phyloP scores from a whole-genome alignment of 1,140 invertebrate species.

The Procambarus clarkii region DNA sequence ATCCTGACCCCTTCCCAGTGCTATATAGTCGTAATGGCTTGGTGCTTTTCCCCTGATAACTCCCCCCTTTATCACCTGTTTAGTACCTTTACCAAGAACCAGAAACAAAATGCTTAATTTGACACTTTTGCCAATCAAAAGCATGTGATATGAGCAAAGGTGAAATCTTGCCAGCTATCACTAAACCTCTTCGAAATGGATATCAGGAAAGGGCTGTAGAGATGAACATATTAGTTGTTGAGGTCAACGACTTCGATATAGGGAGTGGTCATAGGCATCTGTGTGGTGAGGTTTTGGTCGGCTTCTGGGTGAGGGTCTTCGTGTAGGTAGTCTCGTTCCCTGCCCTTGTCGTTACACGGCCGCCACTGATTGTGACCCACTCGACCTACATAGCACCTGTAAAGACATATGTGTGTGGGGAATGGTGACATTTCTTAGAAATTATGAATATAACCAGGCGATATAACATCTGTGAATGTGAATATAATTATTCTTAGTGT shows the following conservation, averaged over 20 bases:
- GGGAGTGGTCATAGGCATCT: background rate
- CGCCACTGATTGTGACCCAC: constrained; percentile 65
- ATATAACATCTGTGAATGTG: too few relatives aligned
- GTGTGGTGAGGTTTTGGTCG: background rate
- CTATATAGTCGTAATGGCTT: too few relatives aligned
- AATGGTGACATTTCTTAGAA: too few relatives aligned
- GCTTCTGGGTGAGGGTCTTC: background rate
- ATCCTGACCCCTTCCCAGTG: too few relatives aligned
- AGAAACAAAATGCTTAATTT: too few relatives aligned
- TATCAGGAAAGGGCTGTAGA: background rate
- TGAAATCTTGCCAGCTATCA: background rate
- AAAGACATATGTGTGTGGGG: background rate
- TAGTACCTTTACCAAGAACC: too few relatives aligned
- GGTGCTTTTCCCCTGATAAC: too few relatives aligned
- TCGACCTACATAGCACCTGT: constrained; percentile 68
- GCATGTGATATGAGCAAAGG: too few relatives aligned
- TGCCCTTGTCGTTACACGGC: constrained; percentile 47
- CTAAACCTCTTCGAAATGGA: background rate
- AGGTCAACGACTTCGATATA: background rate
- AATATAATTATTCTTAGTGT: too few relatives aligned
- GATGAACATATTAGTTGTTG: background rate
- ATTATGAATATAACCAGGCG: too few relatives aligned
- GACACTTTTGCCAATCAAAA: too few relatives aligned
- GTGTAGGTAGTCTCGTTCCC: constrained; percentile 54
- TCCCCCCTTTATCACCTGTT: too few relatives aligned